Evolutionary conservation across 2,888 invertebrate species (phyloP).

Genomic region (Agapostemon virescens): DNA sequence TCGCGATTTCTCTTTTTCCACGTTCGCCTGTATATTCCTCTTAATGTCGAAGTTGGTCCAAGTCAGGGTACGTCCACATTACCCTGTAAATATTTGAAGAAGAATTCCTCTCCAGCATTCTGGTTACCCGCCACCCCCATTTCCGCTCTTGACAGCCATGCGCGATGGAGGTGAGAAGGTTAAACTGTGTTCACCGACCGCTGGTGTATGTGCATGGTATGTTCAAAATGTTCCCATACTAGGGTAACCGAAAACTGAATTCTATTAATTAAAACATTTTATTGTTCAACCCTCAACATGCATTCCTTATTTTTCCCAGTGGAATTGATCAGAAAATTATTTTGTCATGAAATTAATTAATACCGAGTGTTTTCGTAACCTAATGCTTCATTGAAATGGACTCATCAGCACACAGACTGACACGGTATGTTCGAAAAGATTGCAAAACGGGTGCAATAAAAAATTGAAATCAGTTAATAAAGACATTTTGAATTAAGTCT

Average conservation of each 20-base stretch:
- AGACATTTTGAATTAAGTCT: no score
- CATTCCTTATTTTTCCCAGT: no score
- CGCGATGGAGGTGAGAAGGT: conserved; percentile 29
- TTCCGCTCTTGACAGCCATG: background rate
- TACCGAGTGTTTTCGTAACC: no score
- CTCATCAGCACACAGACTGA: no score
- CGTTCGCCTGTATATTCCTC: conserved; percentile 33
- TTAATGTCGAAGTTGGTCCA: conserved; percentile 50
- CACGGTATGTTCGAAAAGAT: no score
- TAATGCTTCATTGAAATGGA: no score
- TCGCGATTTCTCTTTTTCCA: conserved; percentile 26
- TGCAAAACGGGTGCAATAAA: no score
- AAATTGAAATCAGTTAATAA: no score
- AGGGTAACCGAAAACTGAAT: background rate
- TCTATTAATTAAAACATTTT: background rate
- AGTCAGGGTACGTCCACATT: conserved; percentile 46
- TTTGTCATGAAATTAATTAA: no score
- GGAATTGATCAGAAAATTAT: no score
- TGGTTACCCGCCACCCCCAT: conserved; percentile 26
- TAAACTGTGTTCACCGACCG: conserved; percentile 24
- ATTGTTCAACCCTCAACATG: background rate
- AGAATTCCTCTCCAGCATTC: conserved; percentile 49
- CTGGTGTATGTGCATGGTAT: background rate
- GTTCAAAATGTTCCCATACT: background rate
- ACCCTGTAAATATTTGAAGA: conserved; percentile 60